These are phyloP conservation scores for Lepilemur septentrionalis DNA, from an alignment of 2,797 vertebrate genomes.

Conservation along the genomic window DNA sequence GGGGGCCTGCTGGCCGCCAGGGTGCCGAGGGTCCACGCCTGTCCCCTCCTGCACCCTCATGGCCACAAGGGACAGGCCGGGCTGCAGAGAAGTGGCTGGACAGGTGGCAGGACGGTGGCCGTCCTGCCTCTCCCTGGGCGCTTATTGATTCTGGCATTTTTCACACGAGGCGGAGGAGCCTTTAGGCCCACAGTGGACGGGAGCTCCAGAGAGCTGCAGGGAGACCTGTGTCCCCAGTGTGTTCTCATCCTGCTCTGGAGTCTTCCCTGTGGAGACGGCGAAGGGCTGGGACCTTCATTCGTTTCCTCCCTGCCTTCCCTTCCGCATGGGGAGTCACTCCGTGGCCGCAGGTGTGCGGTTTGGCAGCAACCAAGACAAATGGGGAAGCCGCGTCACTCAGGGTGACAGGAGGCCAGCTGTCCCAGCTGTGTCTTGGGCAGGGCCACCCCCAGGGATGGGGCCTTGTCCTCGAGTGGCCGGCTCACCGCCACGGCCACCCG, in stretches of 20 bases:
- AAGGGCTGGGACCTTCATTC: rapidly evolving
- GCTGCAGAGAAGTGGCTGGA: background rate
- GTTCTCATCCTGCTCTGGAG: rapidly evolving
- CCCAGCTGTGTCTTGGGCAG: background rate
- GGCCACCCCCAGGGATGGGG: rapidly evolving
- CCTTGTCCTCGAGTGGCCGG: background rate
- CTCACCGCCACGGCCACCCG: background rate
- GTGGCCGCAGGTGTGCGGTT: rapidly evolving
- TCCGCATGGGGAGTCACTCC: rapidly evolving
- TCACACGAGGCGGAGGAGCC: rapidly evolving
- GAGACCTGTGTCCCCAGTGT: rapidly evolving
- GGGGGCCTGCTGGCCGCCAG: background rate
- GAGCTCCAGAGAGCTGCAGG: background rate
- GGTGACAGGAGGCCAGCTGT: background rate
- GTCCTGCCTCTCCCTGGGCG: rapidly evolving
- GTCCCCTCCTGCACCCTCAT: background rate
- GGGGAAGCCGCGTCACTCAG: background rate
- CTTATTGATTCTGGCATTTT: rapidly evolving
- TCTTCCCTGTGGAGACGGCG: rapidly evolving
- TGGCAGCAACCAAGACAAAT: rapidly evolving
- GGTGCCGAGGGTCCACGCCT: background rate
- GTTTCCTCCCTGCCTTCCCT: background rate
- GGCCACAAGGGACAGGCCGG: background rate
- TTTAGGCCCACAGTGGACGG: rapidly evolving
- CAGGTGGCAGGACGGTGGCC: too few species aligned